Evolutionary conservation across 1,140 invertebrate genomes (phyloP), one percentile per base, ranked within the genome.

Genomic region (Heliconius eleuchia): DNA sequence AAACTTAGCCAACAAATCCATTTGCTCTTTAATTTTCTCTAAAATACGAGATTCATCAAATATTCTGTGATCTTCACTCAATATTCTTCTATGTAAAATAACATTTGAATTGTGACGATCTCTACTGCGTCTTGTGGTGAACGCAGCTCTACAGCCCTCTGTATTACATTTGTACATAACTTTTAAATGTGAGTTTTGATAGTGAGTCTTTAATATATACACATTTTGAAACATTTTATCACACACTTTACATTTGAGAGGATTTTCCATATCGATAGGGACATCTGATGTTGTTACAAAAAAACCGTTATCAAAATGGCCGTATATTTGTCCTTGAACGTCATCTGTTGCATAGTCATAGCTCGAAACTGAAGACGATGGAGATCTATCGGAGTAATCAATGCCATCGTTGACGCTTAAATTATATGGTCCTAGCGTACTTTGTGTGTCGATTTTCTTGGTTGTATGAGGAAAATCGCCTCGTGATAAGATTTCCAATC

Each of bases 121-220:
- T 78, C 98, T 96, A 82, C 97, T 98, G 73, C 98, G 95, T 90
- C 98, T 99, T 1, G 98, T 99, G n/a, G 98, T 98, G 89, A 99
- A 99, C 0, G 98, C 97, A 0, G 98, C 98, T 91, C 98, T 98
- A 89, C 99, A 99, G n/a, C 99, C 98, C 80, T 99, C 98, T 3
- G 99, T 97, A 81, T 97, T 98, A 94, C 99, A 99, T 87, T 98
- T 98, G 93, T 99, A 98, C 97, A 99, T 99, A 78, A 99, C 92
- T 93, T 99, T 99, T 66, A 99, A 96, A 95, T 99, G 99, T 0
- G 98, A 98, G 92, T 98, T 99, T 95, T 99, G 98, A 93, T 98
- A 99, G 89, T 99, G 99, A 0, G 98, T 98, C 93, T 99, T 99
- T 1, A 99, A 97, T n/a, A 97, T 97, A 88, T 99, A 99, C 87